Evolutionary conservation across 2,797 vertebrate species (phyloP), one percentile per base, ranked within the genome.

Genomic region (Choloepus didactylus): DNA sequence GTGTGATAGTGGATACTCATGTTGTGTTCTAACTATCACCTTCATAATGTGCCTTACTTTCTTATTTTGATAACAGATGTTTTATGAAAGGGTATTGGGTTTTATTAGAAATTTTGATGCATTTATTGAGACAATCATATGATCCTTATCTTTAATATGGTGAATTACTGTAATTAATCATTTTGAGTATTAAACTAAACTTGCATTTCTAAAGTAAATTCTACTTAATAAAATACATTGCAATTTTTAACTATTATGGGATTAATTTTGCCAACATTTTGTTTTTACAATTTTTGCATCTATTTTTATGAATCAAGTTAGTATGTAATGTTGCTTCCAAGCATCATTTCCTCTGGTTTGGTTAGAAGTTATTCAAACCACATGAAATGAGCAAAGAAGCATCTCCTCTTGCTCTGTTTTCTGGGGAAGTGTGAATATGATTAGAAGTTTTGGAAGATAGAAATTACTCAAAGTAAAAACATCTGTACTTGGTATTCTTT

Each of bases 381-480:
- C 44, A 82, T 62, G 80, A 88, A 67, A 54, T 35, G 35, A 94
- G 27, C 60, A 15, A 72, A 6, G 18, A 25, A 18, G 4, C 31
- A 2, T 75, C 59, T 8, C 5, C 23, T 89, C 80, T 67, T 70
- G 49, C 75, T 69, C 21, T 46, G 0, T 73, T 80, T 7, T 80
- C 66, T 92, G 18, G 35, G 11, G 64, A 18, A 95, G 9, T 46
- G 66, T 62, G 41, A 86, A 75, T 89, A 66, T 56, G 5, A 66
- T 82, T 72, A 87, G 27, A 95, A 90, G 86, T 79, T 85, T 81
- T 90, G n/a, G 93, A 81, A 93, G 10, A 92, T 0, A 86, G 10
- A 85, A 77, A 59, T 85, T 76, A 85, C n/a, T 82, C 29, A 87
- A 67, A 9, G 73, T 64, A 67, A 94, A 79, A 35, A n/a, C 29